These are phyloP conservation scores for Ctenodactylus gundi DNA, from an alignment of 2,113 vertebrate genomes.

Conservation along the genomic window DNA sequence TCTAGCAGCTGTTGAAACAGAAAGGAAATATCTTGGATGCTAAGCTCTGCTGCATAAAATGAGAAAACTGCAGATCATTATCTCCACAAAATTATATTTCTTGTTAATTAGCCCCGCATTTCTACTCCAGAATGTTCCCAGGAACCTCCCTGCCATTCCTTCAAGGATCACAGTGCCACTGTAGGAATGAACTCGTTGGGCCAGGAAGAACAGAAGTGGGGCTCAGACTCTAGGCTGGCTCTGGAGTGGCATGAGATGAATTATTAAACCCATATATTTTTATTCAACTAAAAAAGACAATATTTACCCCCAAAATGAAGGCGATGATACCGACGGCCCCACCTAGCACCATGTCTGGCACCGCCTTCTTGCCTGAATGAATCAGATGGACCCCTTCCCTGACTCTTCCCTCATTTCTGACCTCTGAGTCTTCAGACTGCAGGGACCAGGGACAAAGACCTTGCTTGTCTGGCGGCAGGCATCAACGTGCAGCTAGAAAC, in stretches of 20 bases:
- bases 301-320: not conserved
- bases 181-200: not conserved
- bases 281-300: not conserved
- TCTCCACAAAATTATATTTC: conserved; percentile 7
- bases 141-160: not conserved
- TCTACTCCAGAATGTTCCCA: not conserved
- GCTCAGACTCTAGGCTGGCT: not conserved
- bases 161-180: not conserved
- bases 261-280: not conserved
- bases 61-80: conserved; percentile 31
- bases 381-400: not conserved
- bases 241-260: not conserved
- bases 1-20: conserved; percentile 43
- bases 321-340: not conserved
- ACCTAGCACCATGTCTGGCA: not conserved
- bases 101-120: not conserved
- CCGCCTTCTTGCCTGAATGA: not conserved
- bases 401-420: not conserved
- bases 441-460: not conserved
- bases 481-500: not conserved
- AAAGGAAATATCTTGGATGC: conserved; percentile 36
- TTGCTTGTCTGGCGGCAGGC: fast-evolving
- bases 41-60: conserved; percentile 41
- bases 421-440: not conserved
- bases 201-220: not conserved